Percentiles rank a stretch among this genome's conserved stretches.
These are phyloP conservation scores for Podiceps cristatus DNA, from an alignment of 2,113 vertebrate species.

Conservation along the genomic window DNA sequence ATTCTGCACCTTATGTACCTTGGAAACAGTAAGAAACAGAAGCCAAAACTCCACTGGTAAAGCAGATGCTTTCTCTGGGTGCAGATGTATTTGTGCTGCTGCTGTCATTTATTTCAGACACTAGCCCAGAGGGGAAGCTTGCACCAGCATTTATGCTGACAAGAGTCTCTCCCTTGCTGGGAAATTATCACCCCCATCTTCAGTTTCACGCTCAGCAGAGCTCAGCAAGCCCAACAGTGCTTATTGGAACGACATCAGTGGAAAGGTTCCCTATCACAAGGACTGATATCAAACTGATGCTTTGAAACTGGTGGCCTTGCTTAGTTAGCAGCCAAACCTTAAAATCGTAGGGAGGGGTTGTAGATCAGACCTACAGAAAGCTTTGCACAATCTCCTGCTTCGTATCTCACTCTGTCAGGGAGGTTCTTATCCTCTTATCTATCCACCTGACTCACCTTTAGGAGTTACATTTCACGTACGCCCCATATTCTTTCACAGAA, in stretches of 20 bases:
- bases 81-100: neutral
- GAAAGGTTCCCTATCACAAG: neutral
- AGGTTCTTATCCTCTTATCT: neutral
- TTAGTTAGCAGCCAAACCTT: neutral
- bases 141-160: neutral
- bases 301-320: neutral
- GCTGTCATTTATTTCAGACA: neutral
- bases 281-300: fast-evolving
- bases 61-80: neutral
- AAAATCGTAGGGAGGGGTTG: neutral
- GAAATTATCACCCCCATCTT: neutral
- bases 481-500: neutral
- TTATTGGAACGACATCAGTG: neutral
- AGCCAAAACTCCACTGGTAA: neutral
- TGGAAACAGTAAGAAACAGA: neutral
- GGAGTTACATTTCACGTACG: neutral
- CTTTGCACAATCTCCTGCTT: neutral
- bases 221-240: neutral
- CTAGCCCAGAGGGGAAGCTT: neutral
- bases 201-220: neutral
- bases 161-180: neutral
- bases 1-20: neutral
- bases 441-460: neutral
- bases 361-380: neutral
- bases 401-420: neutral